These are phyloP conservation scores for Danio aesculapii DNA, from an alignment of 2,797 vertebrate genomes.

Conservation along the genomic window DNA sequence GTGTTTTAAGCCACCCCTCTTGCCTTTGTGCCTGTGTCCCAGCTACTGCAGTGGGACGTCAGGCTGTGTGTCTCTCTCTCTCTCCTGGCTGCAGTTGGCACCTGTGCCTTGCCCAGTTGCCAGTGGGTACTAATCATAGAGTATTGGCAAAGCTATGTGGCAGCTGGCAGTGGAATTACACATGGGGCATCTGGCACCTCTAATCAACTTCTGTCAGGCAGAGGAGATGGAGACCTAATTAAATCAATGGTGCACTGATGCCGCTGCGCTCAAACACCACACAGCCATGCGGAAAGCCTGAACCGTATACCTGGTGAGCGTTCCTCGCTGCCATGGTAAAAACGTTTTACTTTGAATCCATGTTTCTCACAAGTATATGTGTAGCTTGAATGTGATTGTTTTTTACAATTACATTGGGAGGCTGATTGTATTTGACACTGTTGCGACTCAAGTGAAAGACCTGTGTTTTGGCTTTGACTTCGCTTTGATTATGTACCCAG, in stretches of 20 bases:
- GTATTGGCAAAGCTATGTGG: conserved; percentile 82
- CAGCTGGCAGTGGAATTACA: conserved; percentile 85
- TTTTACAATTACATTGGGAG: conserved; percentile 4
- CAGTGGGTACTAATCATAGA: conserved; percentile 87
- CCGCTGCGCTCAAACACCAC: conserved; percentile 73
- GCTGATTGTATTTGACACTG: conserved; percentile 21
- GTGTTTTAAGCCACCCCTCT: conserved; percentile 18
- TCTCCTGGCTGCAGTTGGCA: conserved; percentile 84
- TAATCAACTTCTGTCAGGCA: conserved; percentile 86
- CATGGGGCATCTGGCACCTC: conserved; percentile 85
- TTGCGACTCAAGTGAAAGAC: conserved; percentile 15
- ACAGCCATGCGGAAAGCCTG: conserved; percentile 51
- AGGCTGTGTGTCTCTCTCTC: conserved; percentile 74
- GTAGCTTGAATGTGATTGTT: neutral
- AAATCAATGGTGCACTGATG: conserved; percentile 83
- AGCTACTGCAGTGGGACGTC: conserved; percentile 42
- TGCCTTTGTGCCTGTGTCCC: conserved; percentile 37
- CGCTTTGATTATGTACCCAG: conserved; percentile 37
- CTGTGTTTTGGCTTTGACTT: conserved; percentile 40
- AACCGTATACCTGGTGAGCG: conserved; percentile 49
- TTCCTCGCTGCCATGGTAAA: conserved; percentile 1
- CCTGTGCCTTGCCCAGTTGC: conserved; percentile 83
- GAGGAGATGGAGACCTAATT: conserved; percentile 85
- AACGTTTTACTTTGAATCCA: neutral
- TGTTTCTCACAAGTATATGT: neutral